These are phyloP conservation scores for Peromyscus eremicus DNA, from an alignment of 2,797 vertebrate species.

Conservation along the genomic window DNA sequence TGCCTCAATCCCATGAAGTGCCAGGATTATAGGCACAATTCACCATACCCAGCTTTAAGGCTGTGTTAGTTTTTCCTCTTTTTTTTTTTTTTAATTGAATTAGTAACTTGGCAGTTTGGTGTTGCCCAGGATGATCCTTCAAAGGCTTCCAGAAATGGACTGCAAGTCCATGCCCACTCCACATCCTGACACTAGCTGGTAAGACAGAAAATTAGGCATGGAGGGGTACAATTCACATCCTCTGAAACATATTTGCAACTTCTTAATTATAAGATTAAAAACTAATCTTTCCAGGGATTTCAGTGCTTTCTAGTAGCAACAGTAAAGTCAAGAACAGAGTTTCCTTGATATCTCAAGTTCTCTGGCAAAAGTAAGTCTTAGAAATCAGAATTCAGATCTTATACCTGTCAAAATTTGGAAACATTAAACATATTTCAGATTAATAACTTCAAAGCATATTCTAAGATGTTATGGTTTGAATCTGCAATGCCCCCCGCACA, in stretches of 20 bases:
- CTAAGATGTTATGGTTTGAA: background rate
- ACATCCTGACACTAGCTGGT: background rate
- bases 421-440: background rate
- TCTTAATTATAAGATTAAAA: background rate
- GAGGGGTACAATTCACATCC: background rate
- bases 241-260: background rate
- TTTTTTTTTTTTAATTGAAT: background rate
- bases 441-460: slow-evolving; percentile 29
- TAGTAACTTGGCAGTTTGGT: background rate
- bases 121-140: background rate
- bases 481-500: background rate
- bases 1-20: background rate
- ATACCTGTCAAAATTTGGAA: background rate
- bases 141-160: background rate
- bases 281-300: background rate
- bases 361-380: slow-evolving; percentile 57
- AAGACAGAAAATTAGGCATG: background rate
- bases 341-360: slow-evolving; percentile 15
- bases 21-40: background rate
- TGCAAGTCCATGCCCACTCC: background rate
- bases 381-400: slow-evolving; percentile 11
- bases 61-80: background rate
- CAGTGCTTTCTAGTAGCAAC: background rate
- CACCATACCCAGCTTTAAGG: background rate
- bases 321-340: background rate